These are phyloP conservation scores for Etia nguti DNA, from an alignment of 2,113 vertebrate genomes.

Conservation along the genomic window DNA sequence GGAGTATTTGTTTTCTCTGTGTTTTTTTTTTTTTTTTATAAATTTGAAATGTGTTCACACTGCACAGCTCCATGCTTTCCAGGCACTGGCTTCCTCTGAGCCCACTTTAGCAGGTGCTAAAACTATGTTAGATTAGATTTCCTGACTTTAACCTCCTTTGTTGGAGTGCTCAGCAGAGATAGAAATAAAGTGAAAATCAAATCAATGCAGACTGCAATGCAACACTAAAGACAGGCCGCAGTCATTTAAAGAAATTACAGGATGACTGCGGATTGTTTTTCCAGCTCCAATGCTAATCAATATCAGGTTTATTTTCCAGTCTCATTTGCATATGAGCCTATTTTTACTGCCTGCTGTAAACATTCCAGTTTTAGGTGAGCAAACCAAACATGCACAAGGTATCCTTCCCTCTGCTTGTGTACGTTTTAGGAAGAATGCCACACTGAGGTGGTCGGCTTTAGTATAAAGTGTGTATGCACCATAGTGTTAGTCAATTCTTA, in stretches of 20 bases:
- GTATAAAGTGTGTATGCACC: background rate
- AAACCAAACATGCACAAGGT: background rate
- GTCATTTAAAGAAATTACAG: background rate
- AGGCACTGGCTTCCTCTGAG: background rate
- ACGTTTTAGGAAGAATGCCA: background rate
- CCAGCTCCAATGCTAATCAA: background rate
- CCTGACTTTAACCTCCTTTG: background rate
- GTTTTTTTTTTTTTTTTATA: background rate
- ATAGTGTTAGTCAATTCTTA: background rate
- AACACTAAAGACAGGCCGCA: slow-evolving; percentile 1
- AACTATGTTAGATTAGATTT: slow-evolving; percentile 3
- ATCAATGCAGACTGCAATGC: slow-evolving; percentile 9
- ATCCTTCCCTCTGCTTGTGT: background rate
- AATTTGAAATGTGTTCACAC: background rate
- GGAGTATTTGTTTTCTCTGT: background rate
- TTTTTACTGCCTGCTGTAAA: background rate
- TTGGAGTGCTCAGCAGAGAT: background rate
- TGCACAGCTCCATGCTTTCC: background rate
- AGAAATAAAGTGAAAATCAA: background rate
- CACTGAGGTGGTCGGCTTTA: background rate
- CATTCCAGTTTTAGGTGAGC: background rate
- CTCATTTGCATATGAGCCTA: slow-evolving; percentile 19
- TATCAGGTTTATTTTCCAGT: slow-evolving; percentile 2
- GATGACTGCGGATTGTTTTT: background rate
- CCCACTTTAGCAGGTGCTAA: slow-evolving; percentile 28